A percentile compares a stretch with the other conserved stretches of the same genome.
These are phyloP conservation scores for Diarsia mendica DNA, from an alignment of 2,888 invertebrate genomes.

Conservation along the genomic window DNA sequence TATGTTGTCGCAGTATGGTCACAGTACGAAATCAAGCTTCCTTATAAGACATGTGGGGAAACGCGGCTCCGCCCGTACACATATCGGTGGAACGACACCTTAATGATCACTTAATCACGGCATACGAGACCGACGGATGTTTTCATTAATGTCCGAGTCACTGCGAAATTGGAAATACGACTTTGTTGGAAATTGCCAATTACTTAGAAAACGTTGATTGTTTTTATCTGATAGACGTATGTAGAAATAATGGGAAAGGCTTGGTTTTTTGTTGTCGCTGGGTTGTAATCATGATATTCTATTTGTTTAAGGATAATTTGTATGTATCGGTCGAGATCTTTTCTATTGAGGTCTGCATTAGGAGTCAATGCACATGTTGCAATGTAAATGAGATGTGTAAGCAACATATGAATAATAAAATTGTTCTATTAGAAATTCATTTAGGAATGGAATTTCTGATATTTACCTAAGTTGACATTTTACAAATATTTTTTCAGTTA, in stretches of 20 bases:
- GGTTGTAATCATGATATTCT: slow-evolving; percentile 35
- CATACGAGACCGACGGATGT: slow-evolving; percentile 68
- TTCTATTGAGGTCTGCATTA: slow-evolving; percentile 10
- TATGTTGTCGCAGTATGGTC: slow-evolving; percentile 74
- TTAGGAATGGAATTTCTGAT: slow-evolving; percentile 17
- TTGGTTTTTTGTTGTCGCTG: slow-evolving; percentile 35
- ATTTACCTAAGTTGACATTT: neutral
- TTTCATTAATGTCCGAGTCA: slow-evolving; percentile 74
- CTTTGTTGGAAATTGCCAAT: slow-evolving; percentile 71
- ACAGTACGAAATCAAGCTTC: slow-evolving; percentile 74
- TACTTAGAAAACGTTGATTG: slow-evolving; percentile 63
- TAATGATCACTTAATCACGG: slow-evolving; percentile 84
- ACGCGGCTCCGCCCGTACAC: slow-evolving; percentile 69
- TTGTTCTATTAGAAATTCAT: slow-evolving; percentile 10
- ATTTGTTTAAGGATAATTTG: slow-evolving; percentile 43
- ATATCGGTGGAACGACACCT: slow-evolving; percentile 76
- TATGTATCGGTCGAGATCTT: slow-evolving; percentile 41
- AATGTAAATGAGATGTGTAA: slow-evolving; percentile 34
- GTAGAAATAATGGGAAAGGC: slow-evolving; percentile 22
- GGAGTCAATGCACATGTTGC: slow-evolving; percentile 16
- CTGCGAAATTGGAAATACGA: slow-evolving; percentile 68
- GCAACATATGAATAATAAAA: slow-evolving; percentile 29
- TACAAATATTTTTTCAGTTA: neutral
- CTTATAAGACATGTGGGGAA: slow-evolving; percentile 72
- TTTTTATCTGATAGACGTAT: slow-evolving; percentile 44